These are phyloP conservation scores for Polypterus bichir DNA, from an alignment of 2,113 vertebrate species.

Conservation along the genomic window DNA sequence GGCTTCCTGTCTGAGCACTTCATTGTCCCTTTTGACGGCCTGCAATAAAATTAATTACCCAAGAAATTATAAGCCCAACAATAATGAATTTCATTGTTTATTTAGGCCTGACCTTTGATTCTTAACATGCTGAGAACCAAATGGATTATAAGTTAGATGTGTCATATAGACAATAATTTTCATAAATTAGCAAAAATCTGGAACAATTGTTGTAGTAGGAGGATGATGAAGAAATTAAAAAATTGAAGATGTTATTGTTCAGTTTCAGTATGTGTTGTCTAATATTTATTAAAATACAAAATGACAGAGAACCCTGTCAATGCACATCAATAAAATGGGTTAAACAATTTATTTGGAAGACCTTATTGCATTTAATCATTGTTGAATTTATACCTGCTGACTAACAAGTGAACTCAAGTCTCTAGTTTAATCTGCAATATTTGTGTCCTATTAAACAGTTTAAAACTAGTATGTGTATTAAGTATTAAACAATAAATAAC, in stretches of 20 bases:
- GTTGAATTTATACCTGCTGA: too few relatives aligned
- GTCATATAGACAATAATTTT: slow-evolving; percentile 93
- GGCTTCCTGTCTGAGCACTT: slow-evolving; percentile 73
- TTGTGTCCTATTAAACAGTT: too few relatives aligned
- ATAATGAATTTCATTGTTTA: slow-evolving; percentile 95
- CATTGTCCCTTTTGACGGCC: slow-evolving; percentile 88
- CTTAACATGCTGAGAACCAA: slow-evolving; percentile 70
- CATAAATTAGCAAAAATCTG: slow-evolving; percentile 87
- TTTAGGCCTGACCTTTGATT: slow-evolving; percentile 80
- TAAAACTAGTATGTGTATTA: too few relatives aligned
- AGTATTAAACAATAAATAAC: too few relatives aligned
- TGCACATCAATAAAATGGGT: too few relatives aligned
- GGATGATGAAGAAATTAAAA: slow-evolving; percentile 80
- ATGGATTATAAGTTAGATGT: slow-evolving; percentile 88
- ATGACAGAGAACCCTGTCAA: background rate
- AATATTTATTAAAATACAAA: slow-evolving; percentile 42
- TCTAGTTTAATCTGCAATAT: too few relatives aligned
- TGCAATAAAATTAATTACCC: slow-evolving; percentile 99
- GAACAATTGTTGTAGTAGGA: slow-evolving; percentile 57
- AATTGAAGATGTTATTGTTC: slow-evolving; percentile 71
- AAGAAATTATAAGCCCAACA: slow-evolving; percentile 87
- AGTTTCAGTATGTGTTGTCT: slow-evolving; percentile 73
- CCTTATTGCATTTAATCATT: too few relatives aligned
- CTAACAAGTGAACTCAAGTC: too few relatives aligned
- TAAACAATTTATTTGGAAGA: too few relatives aligned